Conservation (phyloP, 92 coral and sea anemone species). For the Blastomussa wellsi region DNA sequence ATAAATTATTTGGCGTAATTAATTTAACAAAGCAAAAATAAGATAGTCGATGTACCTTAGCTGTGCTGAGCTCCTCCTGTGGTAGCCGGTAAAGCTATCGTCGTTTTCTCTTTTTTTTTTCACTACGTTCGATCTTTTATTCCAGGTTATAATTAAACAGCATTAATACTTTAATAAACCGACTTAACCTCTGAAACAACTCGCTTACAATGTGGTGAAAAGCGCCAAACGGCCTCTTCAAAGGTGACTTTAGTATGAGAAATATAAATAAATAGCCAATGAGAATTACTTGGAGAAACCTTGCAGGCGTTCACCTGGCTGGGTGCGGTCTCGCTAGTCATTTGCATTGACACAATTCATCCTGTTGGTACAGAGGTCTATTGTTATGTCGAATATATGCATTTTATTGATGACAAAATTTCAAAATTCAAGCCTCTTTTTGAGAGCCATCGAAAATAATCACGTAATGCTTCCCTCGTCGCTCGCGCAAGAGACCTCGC, state of each 20-base stretch:
- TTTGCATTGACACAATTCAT: slow-evolving; percentile 30
- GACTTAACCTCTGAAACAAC: background rate
- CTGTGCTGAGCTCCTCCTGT: background rate
- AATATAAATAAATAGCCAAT: slow-evolving; percentile 27
- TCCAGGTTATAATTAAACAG: background rate
- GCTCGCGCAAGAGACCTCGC: too few species aligned
- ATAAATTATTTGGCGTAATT: background rate
- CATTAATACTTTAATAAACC: too few species aligned
- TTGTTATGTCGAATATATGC: background rate
- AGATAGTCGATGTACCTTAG: background rate
- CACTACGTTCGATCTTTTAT: background rate
- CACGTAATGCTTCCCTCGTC: too few species aligned
- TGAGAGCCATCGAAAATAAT: background rate
- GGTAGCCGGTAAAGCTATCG: background rate
- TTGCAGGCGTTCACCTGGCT: background rate
- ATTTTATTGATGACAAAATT: background rate
- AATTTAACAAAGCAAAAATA: background rate
- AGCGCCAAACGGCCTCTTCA: background rate
- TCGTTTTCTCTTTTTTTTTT: too few species aligned
- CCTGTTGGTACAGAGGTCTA: background rate
- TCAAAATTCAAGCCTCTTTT: background rate
- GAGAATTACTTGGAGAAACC: background rate
- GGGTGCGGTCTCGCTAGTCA: slow-evolving; percentile 10
- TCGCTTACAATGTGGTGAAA: background rate
- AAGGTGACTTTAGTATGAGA: background rate